Percentiles rank a stretch among this genome's conserved stretches.
phyloP scores from a whole-genome alignment of 2,113 vertebrate species.

The Cololabis saira region DNA sequence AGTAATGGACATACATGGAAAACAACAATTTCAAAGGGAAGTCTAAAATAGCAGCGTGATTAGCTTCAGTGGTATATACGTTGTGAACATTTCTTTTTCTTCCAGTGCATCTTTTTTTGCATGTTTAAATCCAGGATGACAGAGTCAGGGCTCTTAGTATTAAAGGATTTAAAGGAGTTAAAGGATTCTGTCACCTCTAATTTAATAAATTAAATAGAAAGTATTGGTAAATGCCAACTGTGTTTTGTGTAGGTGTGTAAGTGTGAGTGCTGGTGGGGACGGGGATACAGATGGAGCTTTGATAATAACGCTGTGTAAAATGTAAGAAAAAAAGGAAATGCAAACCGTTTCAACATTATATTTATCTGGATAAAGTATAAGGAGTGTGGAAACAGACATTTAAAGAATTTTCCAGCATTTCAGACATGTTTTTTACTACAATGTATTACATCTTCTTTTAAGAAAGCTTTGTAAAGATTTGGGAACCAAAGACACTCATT shows the following conservation, averaged over 20 bases:
- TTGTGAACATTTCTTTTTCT: conserved; percentile 18
- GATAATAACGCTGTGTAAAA: too few species aligned
- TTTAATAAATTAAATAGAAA: neutral
- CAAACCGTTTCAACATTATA: too few species aligned
- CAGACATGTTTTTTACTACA: too few species aligned
- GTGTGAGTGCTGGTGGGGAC: neutral
- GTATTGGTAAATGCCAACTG: neutral
- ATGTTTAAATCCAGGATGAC: conserved; percentile 23
- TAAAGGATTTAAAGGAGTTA: conserved; percentile 9
- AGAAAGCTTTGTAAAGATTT: too few species aligned
- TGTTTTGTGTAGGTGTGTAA: neutral
- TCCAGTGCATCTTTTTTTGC: conserved; percentile 14
- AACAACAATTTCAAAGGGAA: conserved; percentile 6
- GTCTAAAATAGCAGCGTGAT: neutral
- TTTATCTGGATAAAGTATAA: too few species aligned
- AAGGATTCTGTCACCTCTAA: conserved; percentile 11
- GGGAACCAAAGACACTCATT: too few species aligned
- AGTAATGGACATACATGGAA: neutral
- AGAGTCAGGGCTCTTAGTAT: conserved; percentile 9
- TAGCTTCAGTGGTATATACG: neutral
- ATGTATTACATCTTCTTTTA: too few species aligned
- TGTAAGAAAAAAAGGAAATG: too few species aligned
- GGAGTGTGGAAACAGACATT: too few species aligned
- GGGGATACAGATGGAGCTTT: neutral
- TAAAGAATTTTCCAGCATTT: too few species aligned